These are phyloP conservation scores for Scotopteryx bipunctaria DNA, from an alignment of 2,888 invertebrate genomes.

Conservation along the genomic window DNA sequence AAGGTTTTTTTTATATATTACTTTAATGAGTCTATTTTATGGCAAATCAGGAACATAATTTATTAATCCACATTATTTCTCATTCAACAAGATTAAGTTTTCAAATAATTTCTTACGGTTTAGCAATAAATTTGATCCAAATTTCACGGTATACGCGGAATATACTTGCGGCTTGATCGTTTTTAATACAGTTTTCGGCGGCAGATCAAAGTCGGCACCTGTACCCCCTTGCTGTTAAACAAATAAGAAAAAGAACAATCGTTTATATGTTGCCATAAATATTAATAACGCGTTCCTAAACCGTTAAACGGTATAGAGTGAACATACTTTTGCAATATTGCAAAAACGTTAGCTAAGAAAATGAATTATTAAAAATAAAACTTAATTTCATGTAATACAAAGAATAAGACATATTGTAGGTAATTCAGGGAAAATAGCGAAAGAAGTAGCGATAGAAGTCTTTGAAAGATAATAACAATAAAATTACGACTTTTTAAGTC, in stretches of 20 bases:
- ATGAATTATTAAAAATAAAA: too few species aligned
- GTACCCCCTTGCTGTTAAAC: slow-evolving; percentile 69
- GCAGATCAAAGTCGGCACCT: slow-evolving; percentile 71
- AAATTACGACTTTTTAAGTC: too few species aligned
- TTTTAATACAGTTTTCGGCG: slow-evolving; percentile 58
- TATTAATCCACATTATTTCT: background rate
- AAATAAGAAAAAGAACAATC: slow-evolving; percentile 69
- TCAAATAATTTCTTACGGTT: slow-evolving; percentile 40
- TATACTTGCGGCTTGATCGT: slow-evolving; percentile 44
- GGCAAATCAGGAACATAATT: background rate
- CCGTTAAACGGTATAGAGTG: slow-evolving; percentile 61
- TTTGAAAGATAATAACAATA: too few species aligned
- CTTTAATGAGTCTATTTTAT: background rate
- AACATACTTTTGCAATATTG: slow-evolving; percentile 42
- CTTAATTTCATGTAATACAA: too few species aligned
- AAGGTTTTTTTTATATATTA: too few species aligned
- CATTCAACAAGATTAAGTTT: slow-evolving; percentile 8
- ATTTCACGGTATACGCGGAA: slow-evolving; percentile 50
- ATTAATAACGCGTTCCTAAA: slow-evolving; percentile 73
- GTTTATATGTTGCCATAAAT: slow-evolving; percentile 73
- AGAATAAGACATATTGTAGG: too few species aligned
- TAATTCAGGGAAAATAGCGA: too few species aligned
- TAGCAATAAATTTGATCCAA: slow-evolving; percentile 51
- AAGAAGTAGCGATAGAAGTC: too few species aligned
- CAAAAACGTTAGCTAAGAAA: background rate